These are phyloP conservation scores for Mercenaria mercenaria DNA, from an alignment of 1,140 invertebrate species.

Conservation along the genomic window DNA sequence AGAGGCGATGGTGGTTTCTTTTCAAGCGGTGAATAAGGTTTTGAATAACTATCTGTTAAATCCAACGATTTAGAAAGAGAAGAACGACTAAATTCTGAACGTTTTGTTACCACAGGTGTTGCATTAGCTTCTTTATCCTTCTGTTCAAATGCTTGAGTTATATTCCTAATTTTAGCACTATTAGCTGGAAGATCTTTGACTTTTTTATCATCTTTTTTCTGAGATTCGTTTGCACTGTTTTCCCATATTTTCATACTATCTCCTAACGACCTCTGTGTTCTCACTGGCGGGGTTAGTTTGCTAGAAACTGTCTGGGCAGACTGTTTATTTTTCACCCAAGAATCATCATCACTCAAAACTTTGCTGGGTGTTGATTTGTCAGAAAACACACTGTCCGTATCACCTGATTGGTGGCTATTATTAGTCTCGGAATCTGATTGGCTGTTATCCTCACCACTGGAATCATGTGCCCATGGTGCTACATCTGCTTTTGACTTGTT, in stretches of 20 bases:
- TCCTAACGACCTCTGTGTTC: conserved; percentile 2
- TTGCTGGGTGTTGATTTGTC: conserved; percentile 61
- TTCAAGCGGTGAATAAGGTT: neutral
- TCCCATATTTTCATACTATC: conserved; percentile 30
- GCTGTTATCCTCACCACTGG: conserved; percentile 56
- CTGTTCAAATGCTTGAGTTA: conserved; percentile 77
- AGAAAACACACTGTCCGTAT: conserved; percentile 57
- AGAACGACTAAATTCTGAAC: conserved; percentile 47
- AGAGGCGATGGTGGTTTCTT: conserved; percentile 39
- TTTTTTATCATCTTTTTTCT: conserved; percentile 51
- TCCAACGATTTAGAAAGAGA: conserved; percentile 54
- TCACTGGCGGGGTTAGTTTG: neutral
- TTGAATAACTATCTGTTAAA: conserved; percentile 48
- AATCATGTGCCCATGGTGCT: conserved; percentile 63
- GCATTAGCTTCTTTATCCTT: conserved; percentile 69
- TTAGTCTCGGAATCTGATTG: conserved; percentile 68
- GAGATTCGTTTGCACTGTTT: conserved; percentile 50
- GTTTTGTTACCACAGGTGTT: conserved; percentile 32
- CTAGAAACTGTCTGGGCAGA: neutral
- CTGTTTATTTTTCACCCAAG: conserved; percentile 21
- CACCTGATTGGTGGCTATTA: conserved; percentile 60
- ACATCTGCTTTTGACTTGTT: conserved; percentile 38
- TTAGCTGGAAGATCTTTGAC: conserved; percentile 3
- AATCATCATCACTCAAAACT: conserved; percentile 65
- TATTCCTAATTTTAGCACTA: conserved; percentile 70